Evolutionary conservation across 2,113 vertebrate species (phyloP).

Genomic region (Poeciliopsis turrubarensis): DNA sequence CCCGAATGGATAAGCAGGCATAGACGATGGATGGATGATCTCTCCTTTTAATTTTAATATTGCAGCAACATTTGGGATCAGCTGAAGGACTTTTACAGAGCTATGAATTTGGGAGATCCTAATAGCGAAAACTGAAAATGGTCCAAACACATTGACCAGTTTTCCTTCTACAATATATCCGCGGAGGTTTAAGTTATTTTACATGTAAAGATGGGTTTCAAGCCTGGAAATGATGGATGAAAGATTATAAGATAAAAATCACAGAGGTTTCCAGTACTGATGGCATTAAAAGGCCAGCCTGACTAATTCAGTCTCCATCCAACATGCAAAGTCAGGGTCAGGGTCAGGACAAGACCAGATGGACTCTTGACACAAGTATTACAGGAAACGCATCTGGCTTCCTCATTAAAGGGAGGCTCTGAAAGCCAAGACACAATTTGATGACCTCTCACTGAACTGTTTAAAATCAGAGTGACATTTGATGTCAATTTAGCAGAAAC

Average conservation of each 20-base stretch:
- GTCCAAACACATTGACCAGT: neutral
- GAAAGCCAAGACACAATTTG: slow-evolving; percentile 44
- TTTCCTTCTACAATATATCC: too few species aligned
- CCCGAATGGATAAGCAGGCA: neutral
- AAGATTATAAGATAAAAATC: too few species aligned
- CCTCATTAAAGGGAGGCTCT: slow-evolving; percentile 40
- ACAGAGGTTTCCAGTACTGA: neutral
- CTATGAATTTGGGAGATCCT: neutral
- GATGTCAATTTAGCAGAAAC: neutral
- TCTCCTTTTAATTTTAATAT: neutral
- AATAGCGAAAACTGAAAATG: neutral
- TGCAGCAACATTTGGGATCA: neutral
- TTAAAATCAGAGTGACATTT: slow-evolving; percentile 14
- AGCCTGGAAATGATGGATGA: too few species aligned
- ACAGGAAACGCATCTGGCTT: slow-evolving; percentile 56
- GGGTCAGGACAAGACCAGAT: slow-evolving; percentile 54
- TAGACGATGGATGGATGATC: neutral
- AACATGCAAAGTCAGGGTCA: slow-evolving; percentile 33
- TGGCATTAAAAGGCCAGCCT: slow-evolving; percentile 14
- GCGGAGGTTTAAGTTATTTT: too few species aligned
- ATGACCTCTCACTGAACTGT: slow-evolving; percentile 32
- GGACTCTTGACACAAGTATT: slow-evolving; percentile 51
- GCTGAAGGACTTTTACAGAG: neutral
- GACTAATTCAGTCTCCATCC: slow-evolving; percentile 20
- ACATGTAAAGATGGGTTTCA: too few species aligned